Evolutionary conservation across 1,140 invertebrate genomes (phyloP).

Genomic region (Philopotamus ludificatus): DNA sequence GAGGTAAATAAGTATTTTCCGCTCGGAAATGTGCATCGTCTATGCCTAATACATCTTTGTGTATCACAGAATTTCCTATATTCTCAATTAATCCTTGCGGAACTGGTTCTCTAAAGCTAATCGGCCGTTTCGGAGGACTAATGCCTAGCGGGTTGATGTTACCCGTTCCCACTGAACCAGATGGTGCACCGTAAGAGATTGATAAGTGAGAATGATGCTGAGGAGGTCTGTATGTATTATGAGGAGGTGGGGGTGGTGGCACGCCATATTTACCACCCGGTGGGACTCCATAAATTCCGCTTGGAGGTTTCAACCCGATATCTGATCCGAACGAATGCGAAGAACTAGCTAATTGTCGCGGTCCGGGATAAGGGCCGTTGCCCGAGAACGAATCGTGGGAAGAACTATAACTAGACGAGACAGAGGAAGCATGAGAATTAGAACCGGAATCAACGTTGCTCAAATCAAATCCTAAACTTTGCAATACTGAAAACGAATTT

Average conservation of each 20-base stretch:
- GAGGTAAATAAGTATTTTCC: conserved; percentile 62
- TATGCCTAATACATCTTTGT: conserved; percentile 54
- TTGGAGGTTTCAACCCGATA: conserved; percentile 58
- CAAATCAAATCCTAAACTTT: conserved; percentile 54
- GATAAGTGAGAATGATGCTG: conserved; percentile 50
- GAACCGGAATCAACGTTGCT: conserved; percentile 34
- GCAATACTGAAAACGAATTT: conserved; percentile 48
- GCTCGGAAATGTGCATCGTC: conserved; percentile 48
- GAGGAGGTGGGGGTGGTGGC: conserved; percentile 51
- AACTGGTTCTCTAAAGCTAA: conserved; percentile 69
- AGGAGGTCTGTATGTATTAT: conserved; percentile 47
- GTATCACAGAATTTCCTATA: conserved; percentile 58
- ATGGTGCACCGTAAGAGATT: conserved; percentile 50
- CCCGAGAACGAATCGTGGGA: conserved; percentile 52
- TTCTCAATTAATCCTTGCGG: conserved; percentile 65
- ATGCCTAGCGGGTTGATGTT: conserved; percentile 44
- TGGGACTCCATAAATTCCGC: conserved; percentile 57
- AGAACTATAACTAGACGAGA: conserved; percentile 39
- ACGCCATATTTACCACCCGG: conserved; percentile 57
- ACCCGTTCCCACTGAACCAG: conserved; percentile 48
- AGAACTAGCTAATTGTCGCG: conserved; percentile 49
- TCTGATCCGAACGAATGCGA: conserved; percentile 41
- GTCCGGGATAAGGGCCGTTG: conserved; percentile 54
- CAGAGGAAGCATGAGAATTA: conserved; percentile 17
- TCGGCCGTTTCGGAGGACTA: conserved; percentile 57